These are phyloP conservation scores for Siniperca scherzeri DNA, from an alignment of 2,797 vertebrate species.

Conservation along the genomic window DNA sequence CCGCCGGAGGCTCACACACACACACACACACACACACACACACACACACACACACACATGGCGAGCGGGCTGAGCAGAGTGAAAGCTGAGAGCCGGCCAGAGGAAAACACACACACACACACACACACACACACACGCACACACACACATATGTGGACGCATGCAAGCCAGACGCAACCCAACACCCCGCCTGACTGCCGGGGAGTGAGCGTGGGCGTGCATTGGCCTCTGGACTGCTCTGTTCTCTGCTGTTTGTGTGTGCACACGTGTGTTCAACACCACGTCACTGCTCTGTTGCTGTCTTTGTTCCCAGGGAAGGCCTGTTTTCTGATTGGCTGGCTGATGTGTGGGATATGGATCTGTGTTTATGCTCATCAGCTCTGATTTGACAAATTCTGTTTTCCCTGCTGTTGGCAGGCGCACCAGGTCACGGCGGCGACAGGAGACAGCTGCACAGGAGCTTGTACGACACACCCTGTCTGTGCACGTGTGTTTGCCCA, in stretches of 20 bases:
- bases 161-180: conserved; percentile 71
- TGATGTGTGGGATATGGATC: conserved; percentile 66
- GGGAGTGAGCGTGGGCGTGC: conserved; percentile 54
- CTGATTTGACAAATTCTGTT: conserved; percentile 83
- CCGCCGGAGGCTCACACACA: background rate
- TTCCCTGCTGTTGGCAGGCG: conserved; percentile 73
- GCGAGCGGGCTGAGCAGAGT: conserved; percentile 28
- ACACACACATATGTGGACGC: conserved; percentile 25
- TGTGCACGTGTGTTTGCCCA: conserved; percentile 21
- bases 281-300: conserved; percentile 39
- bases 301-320: conserved; percentile 65
- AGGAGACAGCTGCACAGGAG: conserved; percentile 69
- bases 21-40: background rate
- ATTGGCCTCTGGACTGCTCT: conserved; percentile 35
- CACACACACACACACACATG: conserved; percentile 35
- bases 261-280: conserved; percentile 7
- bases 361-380: conserved; percentile 82
- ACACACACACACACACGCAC: conserved; percentile 26
- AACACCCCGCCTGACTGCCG: conserved; percentile 45
- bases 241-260: conserved; percentile 30
- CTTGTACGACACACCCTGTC: background rate
- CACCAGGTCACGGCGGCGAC: conserved; percentile 42
- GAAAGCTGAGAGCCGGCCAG: conserved; percentile 61
- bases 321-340: conserved; percentile 66
- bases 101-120: conserved; percentile 27